phyloP scores from a whole-genome alignment of 1,140 invertebrate genomes.

The Caenorhabditis inopinata region DNA sequence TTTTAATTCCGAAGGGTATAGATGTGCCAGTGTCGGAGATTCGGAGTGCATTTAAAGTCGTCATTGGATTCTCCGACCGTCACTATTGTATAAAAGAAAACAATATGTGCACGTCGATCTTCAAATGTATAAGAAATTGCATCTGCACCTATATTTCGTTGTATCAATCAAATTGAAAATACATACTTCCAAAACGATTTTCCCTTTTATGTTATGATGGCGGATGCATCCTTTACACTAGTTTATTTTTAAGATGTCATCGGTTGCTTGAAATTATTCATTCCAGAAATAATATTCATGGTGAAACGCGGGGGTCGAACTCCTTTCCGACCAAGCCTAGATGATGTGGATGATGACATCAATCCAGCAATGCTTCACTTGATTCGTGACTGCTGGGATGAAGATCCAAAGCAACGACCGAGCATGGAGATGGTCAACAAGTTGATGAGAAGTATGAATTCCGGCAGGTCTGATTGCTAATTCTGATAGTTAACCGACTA shows the following conservation, averaged over 20 bases:
- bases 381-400: slow-evolving; percentile 71
- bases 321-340: slow-evolving; percentile 40
- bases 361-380: slow-evolving; percentile 49
- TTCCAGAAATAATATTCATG: slow-evolving; percentile 53
- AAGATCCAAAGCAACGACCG: slow-evolving; percentile 82
- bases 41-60: no score
- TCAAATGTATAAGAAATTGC: no score
- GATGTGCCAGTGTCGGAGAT: no score
- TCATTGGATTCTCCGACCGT: no score
- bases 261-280: no score
- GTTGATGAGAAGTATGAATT: slow-evolving; percentile 44
- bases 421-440: slow-evolving; percentile 78
- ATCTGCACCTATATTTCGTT: no score
- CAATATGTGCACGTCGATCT: no score
- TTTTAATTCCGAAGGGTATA: no score
- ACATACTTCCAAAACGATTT: not conserved
- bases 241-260: no score
- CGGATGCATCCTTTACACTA: no score
- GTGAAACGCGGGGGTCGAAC: slow-evolving; percentile 50
- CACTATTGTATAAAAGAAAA: no score
- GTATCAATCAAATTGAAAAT: not conserved
- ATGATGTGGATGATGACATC: slow-evolving; percentile 42
- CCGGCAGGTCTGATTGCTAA: slow-evolving; percentile 42
- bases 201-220: not conserved
- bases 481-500: not conserved